Conservation (phyloP, 2,113 vertebrate genomes). For the Podilymbus podiceps region DNA sequence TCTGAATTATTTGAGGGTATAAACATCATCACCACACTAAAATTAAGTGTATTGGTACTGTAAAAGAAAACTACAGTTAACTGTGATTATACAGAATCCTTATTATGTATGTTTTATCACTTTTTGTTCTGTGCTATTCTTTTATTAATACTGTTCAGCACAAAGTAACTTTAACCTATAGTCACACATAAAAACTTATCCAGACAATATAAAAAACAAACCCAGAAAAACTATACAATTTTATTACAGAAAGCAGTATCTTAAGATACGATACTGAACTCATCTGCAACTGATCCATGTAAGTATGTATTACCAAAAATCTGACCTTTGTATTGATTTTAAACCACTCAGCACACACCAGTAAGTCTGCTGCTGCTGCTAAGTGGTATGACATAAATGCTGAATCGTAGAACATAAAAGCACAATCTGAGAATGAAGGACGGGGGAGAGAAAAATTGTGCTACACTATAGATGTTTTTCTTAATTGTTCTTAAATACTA, state of each 20-base stretch:
- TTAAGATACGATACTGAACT: background rate
- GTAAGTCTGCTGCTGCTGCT: background rate
- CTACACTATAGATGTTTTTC: background rate
- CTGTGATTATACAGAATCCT: background rate
- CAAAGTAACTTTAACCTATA: background rate
- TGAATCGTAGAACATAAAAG: background rate
- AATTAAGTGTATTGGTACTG: background rate
- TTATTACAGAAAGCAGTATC: background rate
- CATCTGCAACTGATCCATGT: background rate
- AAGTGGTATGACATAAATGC: background rate
- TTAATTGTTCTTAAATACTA: background rate
- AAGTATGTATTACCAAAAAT: background rate
- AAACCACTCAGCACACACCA: background rate
- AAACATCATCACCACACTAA: background rate
- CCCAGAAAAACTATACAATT: background rate
- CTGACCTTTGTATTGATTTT: background rate
- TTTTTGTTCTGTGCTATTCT: background rate
- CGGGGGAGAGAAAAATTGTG: background rate
- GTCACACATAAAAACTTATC: background rate
- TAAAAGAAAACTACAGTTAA: background rate
- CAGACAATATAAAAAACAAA: background rate
- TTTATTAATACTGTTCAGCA: background rate
- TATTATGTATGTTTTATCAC: background rate
- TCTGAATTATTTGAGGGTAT: background rate
- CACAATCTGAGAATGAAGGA: background rate